A percentile compares a stretch with the other conserved stretches of the same genome.
Conservation (phyloP, 64 coral and sea anemone genomes). For the Anthopleura sola region DNA sequence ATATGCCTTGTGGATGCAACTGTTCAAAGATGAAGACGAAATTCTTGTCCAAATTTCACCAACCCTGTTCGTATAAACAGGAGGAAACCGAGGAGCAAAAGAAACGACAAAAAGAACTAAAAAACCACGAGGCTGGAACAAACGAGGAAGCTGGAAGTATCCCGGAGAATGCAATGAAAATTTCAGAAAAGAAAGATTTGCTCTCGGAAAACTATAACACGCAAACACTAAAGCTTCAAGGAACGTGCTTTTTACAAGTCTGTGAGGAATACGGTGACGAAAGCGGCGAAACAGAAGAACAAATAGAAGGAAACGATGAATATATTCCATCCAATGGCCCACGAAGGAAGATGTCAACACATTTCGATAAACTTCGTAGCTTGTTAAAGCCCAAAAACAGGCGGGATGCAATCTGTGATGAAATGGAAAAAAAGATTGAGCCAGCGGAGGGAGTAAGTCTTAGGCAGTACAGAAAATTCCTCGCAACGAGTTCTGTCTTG, state of each 20-base stretch:
- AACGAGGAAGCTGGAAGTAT: neutral
- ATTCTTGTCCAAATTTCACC: neutral
- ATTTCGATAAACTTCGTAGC: neutral
- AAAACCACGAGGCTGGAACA: neutral
- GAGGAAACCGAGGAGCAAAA: neutral
- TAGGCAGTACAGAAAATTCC: constrained; percentile 5
- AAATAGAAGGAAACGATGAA: neutral
- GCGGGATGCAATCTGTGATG: constrained; percentile 13
- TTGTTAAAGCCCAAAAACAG: neutral
- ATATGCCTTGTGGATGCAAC: neutral
- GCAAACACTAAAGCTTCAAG: neutral
- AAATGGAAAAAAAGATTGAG: constrained; percentile 5
- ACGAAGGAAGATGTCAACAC: neutral
- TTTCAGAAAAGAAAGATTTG: neutral
- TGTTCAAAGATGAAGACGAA: neutral
- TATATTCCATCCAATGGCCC: neutral
- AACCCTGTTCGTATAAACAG: neutral
- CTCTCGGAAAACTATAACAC: neutral
- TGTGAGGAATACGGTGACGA: neutral
- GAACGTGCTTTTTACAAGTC: neutral
- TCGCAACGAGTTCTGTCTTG: constrained; percentile 1
- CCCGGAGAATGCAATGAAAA: neutral
- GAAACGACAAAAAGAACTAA: neutral
- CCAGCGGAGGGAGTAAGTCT: neutral
- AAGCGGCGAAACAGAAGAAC: neutral